These are phyloP conservation scores for Anagrus nilaparvatae DNA, from an alignment of 1,140 invertebrate genomes.

Conservation along the genomic window DNA sequence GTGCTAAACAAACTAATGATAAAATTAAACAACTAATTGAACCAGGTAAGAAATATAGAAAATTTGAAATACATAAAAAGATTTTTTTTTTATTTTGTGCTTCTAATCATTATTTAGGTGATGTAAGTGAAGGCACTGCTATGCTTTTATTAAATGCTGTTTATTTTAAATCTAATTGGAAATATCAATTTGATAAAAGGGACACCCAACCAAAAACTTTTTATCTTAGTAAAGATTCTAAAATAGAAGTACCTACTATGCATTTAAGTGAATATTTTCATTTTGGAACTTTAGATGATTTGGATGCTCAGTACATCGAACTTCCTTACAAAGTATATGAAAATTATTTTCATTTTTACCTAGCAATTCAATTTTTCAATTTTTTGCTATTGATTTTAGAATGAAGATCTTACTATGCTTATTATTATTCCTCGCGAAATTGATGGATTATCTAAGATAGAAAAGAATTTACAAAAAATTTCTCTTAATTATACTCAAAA, in stretches of 20 bases:
- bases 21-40: constrained; percentile 49
- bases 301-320: constrained; percentile 44
- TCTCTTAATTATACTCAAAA: constrained; percentile 30
- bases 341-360: too few species aligned
- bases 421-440: constrained; percentile 49
- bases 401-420: constrained; percentile 45
- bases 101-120: constrained; percentile 20
- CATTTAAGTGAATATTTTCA: constrained; percentile 40
- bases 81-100: too few species aligned
- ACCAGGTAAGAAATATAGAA: constrained; percentile 14
- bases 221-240: constrained; percentile 34
- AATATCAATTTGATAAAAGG: constrained; percentile 44
- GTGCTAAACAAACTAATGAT: constrained; percentile 48
- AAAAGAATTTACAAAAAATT: constrained; percentile 31
- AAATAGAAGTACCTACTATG: constrained; percentile 49
- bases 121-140: constrained; percentile 34
- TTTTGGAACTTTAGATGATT: constrained; percentile 37
- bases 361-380: too few species aligned
- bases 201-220: constrained; percentile 46
- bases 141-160: constrained; percentile 56
- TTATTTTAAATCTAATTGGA: constrained; percentile 65
- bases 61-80: too few species aligned
- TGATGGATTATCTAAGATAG: constrained; percentile 39
- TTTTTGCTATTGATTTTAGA: constrained; percentile 22
- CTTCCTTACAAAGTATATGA: constrained; percentile 44